Evolutionary conservation across 2,113 vertebrate genomes (phyloP).

Genomic region (Pipra filicauda): DNA sequence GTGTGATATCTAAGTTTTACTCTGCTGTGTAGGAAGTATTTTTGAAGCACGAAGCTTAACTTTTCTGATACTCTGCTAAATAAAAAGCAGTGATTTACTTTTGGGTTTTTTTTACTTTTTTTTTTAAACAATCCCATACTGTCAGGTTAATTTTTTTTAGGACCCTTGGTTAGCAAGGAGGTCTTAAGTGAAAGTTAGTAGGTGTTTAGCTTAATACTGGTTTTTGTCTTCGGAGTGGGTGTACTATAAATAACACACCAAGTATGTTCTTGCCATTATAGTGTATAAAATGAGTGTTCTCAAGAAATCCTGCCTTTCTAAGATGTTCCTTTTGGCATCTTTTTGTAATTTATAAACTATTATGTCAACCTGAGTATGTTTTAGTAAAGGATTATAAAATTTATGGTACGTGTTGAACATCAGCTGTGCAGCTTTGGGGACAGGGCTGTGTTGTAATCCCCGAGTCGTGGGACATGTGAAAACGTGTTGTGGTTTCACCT

Average conservation of each 20-base stretch:
- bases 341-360: not conserved
- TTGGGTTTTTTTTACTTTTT: not conserved
- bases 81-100: not conserved
- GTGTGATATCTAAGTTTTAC: not conserved
- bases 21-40: accelerated
- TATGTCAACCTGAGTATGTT: not conserved
- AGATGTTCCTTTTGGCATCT: not conserved
- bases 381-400: not conserved
- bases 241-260: not conserved
- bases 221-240: not conserved
- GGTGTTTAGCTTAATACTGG: not conserved
- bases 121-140: not conserved
- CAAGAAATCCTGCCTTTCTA: not conserved
- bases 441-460: not conserved
- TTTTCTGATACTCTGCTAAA: not conserved
- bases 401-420: not conserved
- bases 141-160: not conserved
- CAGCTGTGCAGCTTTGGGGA: not conserved
- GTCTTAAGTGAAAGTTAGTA: not conserved
- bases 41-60: not conserved
- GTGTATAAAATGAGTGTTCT: not conserved
- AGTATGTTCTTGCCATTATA: not conserved
- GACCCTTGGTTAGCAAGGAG: not conserved
- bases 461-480: not conserved
- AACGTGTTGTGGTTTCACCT: not conserved